Conservation (phyloP, 2,888 invertebrate genomes). For the Nomada flava region DNA sequence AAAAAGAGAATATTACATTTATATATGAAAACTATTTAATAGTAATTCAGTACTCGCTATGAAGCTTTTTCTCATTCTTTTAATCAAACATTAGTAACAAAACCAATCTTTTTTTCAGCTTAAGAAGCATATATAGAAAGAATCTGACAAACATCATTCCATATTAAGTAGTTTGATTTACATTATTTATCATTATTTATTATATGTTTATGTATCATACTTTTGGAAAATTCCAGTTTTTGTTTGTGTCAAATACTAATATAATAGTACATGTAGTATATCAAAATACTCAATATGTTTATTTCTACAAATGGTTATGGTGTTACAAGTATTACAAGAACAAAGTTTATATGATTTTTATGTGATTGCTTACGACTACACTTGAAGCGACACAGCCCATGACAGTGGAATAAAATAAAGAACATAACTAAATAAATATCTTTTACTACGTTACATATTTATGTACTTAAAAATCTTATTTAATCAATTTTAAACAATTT, state of each 20-base stretch:
- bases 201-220: slow-evolving; percentile 36
- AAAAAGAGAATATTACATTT: slow-evolving; percentile 8
- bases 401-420: slow-evolving; percentile 50
- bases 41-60: too few relatives aligned
- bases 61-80: not conserved
- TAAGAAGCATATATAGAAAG: slow-evolving; percentile 26
- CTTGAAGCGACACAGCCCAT: slow-evolving; percentile 36
- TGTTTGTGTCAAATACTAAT: slow-evolving; percentile 32
- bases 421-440: slow-evolving; percentile 28
- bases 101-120: slow-evolving; percentile 29
- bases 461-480: slow-evolving; percentile 13
- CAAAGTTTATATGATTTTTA: slow-evolving; percentile 56
- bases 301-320: slow-evolving; percentile 49
- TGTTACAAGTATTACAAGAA: slow-evolving; percentile 47
- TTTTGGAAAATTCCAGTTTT: slow-evolving; percentile 28
- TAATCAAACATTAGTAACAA: slow-evolving; percentile 6
- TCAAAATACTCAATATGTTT: slow-evolving; percentile 46
- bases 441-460: slow-evolving; percentile 7
- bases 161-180: slow-evolving; percentile 44
- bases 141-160: slow-evolving; percentile 41
- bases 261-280: slow-evolving; percentile 28
- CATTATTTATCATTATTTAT: slow-evolving; percentile 64
- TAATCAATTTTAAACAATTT: slow-evolving; percentile 3
- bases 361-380: slow-evolving; percentile 35
- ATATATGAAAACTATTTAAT: too few relatives aligned